These are phyloP conservation scores for Nomada lathburiana DNA, from an alignment of 2,888 invertebrate species.

Conservation along the genomic window DNA sequence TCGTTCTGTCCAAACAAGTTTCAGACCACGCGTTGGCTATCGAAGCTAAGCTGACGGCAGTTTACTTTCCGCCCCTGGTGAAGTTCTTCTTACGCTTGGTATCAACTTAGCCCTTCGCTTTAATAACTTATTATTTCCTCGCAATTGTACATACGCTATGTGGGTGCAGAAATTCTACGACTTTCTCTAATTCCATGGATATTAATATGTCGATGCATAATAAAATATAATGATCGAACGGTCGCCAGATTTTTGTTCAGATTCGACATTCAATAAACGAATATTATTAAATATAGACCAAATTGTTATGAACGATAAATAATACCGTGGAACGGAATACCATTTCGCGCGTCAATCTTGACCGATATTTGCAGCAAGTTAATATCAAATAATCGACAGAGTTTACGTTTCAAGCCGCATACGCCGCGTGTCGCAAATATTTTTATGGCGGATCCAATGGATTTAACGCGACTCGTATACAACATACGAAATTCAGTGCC, in stretches of 20 bases:
- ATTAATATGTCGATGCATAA: too few relatives aligned
- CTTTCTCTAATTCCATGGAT: not conserved
- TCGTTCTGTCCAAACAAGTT: not conserved
- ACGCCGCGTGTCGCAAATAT: constrained; percentile 35
- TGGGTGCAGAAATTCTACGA: not conserved
- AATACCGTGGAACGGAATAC: too few relatives aligned
- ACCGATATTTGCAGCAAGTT: not conserved
- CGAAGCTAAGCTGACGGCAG: not conserved
- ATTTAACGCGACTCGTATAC: constrained; percentile 41
- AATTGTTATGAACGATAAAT: too few relatives aligned
- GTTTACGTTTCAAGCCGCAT: not conserved
- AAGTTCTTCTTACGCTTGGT: constrained; percentile 3
- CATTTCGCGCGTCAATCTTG: too few relatives aligned
- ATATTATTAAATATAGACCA: too few relatives aligned
- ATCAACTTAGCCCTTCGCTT: not conserved
- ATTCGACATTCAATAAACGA: too few relatives aligned
- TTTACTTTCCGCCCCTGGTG: not conserved
- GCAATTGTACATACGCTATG: not conserved
- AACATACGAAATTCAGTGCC: constrained; percentile 6
- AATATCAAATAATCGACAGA: constrained; percentile 26
- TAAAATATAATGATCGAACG: not conserved
- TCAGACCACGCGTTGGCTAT: not conserved
- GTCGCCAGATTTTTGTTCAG: not conserved
- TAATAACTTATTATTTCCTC: not conserved
- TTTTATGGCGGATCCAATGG: constrained; percentile 49